Base-by-base conservation (phyloP, 1,140 invertebrate species). In the Procambarus clarkii region DNA sequence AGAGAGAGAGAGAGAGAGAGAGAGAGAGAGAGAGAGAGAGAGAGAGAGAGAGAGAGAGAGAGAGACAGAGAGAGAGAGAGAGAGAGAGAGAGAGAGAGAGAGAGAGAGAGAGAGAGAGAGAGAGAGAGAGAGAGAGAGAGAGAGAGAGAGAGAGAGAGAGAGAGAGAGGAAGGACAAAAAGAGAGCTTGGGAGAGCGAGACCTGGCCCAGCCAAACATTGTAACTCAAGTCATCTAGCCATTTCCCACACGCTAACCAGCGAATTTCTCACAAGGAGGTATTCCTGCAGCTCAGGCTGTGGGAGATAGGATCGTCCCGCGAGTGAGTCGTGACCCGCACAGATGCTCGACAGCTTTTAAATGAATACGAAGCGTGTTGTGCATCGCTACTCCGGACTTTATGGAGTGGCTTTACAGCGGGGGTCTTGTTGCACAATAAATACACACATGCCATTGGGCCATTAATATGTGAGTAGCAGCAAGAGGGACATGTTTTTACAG, bases 391-490 rank as follows among this genome's bases (percentile, higher is more conserved):
- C 34, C n/a, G 54, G 48, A 81, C 48, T 81, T 81, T 81, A 81
- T 54, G 79, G 48, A 34, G 34, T 48, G 15, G 5, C 48, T 81
- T 81, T 81, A 81, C 79, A 54, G 79, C 54, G 11, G 44, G 34
- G 48, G 24, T 81, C 48, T 81, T 81, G 79, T 81, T 45, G 15
- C 15, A 81, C 79, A 81, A 54, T 81, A 81, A 81, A 81, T 81
- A 81, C 79, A 81, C 46, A 81, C 79, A 81, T 81, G 79, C 79
- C 21, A 81, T 81, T 54, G 24, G 79, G 24, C 79, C 79, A 81
- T 81, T 81, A 81, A 81, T 81, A 81, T 81, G 79, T 81, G 79
- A 81, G 79, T 54, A 81, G 48, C 21, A 54, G 79, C 48, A 54
- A 48, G 79, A 50, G 77, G 48, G 79, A 54, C 79, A 81, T 81